Evolutionary conservation across 2,113 vertebrate genomes (phyloP), one percentile per base, ranked within the genome.

Genomic region (Butorides virescens): DNA sequence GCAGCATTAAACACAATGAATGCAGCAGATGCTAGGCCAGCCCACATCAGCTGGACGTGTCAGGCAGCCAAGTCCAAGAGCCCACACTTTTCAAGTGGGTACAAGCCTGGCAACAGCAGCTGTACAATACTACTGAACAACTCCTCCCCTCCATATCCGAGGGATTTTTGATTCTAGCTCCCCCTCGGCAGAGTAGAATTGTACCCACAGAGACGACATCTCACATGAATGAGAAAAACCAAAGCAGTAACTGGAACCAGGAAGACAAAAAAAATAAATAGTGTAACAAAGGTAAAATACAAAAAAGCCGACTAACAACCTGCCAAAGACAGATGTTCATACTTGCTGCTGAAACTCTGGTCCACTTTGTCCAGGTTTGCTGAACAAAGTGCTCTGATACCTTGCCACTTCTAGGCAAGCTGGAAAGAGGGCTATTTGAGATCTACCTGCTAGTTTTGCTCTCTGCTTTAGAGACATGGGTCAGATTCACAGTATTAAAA

Each of bases 1-100:
- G 96, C 96, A 97, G 98, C 98, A 98, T 98, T 98, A 98, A 98
- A 98, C 98, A 98, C 99, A 99, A 99, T 98, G 98, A 98, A 98
- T 97, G 97, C 97, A 98, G 98, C 99, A 99, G 99, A 98, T 99
- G 99, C 98, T 94, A 97, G 98, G 98, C 98, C 97, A 97, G 98
- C 98, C 98, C 96, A 97, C 97, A 98, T 98, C 98, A 98, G 98
- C 98, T 98, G 98, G 98, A 98, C 98, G 87, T 98, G 96, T 96
- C 96, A 97, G 72, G 91, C 97, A 97, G 98, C 98, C 98, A 98
- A 98, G 96, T 97, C 95, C 95, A 50, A 96, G 96, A 98, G 97
- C 97, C 97, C 97, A 96, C 98, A 94, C 96, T 97, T 97, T 98
- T 98, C 97, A 97, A 98, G 97, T 97, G 97, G 98, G 97, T 97